A percentile compares a stretch with the other conserved stretches of the same genome.
phyloP scores from a whole-genome alignment of 2,113 vertebrate species.

The Craseonycteris thonglongyai region DNA sequence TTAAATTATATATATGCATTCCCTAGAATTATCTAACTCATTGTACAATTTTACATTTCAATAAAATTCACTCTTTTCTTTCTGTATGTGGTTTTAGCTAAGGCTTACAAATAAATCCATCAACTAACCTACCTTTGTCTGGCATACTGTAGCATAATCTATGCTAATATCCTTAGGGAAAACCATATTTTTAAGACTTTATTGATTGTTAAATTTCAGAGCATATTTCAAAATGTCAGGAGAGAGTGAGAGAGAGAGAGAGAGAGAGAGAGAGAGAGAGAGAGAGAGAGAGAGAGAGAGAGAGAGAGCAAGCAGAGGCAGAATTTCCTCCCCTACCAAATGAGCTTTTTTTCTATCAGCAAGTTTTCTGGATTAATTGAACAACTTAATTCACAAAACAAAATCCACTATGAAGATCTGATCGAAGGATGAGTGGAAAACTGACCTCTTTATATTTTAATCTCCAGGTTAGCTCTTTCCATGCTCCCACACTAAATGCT shows the following conservation, averaged over 20 bases:
- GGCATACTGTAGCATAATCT: background rate
- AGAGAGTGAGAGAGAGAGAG: background rate
- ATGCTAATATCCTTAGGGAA: background rate
- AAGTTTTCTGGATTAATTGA: background rate
- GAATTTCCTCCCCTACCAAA: background rate
- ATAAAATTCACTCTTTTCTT: background rate
- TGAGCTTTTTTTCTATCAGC: slow-evolving; percentile 20
- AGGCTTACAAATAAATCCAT: slow-evolving; percentile 24
- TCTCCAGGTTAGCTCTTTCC: background rate
- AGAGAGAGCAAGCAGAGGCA: background rate
- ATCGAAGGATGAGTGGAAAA: slow-evolving; percentile 41
- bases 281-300: background rate
- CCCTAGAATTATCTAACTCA: background rate
- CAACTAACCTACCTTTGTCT: background rate
- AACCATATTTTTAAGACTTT: slow-evolving; percentile 7
- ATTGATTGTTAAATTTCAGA: background rate
- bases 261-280: background rate
- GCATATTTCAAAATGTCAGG: background rate
- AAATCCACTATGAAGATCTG: background rate
- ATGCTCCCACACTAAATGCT: background rate
- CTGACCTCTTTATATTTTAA: slow-evolving; percentile 20
- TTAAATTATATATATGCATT: background rate
- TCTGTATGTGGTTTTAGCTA: background rate
- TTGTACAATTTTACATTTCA: background rate
- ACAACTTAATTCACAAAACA: slow-evolving; percentile 34